Percentiles rank a stretch among this genome's conserved stretches.
These are phyloP conservation scores for Eucera pruinosa DNA, from an alignment of 2,888 invertebrate species.

Conservation along the genomic window DNA sequence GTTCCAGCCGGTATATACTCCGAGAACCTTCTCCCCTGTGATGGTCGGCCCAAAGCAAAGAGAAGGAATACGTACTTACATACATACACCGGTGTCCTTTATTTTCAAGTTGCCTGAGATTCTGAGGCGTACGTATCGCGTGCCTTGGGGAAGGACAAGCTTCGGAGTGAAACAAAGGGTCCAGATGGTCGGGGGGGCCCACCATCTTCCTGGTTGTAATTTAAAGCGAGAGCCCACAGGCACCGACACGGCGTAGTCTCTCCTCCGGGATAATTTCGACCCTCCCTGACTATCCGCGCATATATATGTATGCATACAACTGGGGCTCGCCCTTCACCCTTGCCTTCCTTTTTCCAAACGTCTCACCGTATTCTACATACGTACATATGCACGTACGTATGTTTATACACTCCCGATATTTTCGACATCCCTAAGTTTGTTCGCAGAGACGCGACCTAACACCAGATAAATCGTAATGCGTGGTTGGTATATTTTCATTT, in stretches of 20 bases:
- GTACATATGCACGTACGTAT: neutral
- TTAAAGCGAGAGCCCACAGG: conserved; percentile 66
- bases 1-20: conserved; percentile 36
- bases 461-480: conserved; percentile 6
- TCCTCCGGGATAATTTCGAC: conserved; percentile 63
- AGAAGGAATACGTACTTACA: no score
- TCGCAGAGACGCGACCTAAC: conserved; percentile 40
- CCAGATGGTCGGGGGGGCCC: conserved; percentile 62
- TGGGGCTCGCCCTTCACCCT: conserved; percentile 49
- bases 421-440: conserved; percentile 45
- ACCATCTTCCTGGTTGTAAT: conserved; percentile 71
- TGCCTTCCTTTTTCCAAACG: conserved; percentile 34
- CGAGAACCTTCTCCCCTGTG: conserved; percentile 27
- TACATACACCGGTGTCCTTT: conserved; percentile 53
- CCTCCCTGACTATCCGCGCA: conserved; percentile 45
- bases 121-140: conserved; percentile 61
- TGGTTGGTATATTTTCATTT: conserved; percentile 65
- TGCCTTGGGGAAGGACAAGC: conserved; percentile 67
- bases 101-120: conserved; percentile 53
- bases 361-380: conserved; percentile 3
- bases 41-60: conserved; percentile 36
- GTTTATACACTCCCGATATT: conserved; percentile 42
- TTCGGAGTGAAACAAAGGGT: conserved; percentile 69
- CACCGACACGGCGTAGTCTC: conserved; percentile 35
- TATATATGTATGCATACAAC: conserved; percentile 26